Conservation (phyloP, 2,888 invertebrate genomes). For the Epistrophella euchroma region DNA sequence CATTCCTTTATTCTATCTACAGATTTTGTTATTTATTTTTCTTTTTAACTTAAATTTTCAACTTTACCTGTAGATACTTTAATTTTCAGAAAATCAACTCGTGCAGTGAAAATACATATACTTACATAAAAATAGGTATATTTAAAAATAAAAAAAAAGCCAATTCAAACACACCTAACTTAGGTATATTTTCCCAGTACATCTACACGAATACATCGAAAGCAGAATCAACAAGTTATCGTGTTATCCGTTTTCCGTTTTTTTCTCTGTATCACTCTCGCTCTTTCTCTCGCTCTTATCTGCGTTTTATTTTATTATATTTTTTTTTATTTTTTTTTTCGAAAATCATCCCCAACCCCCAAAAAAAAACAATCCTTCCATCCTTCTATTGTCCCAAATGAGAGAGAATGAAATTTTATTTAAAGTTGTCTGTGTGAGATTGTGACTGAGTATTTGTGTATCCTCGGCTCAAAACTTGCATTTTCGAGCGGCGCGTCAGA, state of each 20-base stretch:
- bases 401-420: conserved; percentile 46
- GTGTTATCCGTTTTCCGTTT: conserved; percentile 66
- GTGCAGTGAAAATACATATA: conserved; percentile 19
- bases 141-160: background rate
- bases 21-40: background rate
- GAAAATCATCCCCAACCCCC: conserved; percentile 30
- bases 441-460: conserved; percentile 57
- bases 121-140: background rate
- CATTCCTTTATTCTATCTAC: conserved; percentile 4
- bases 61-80: conserved; percentile 74
- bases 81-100: conserved; percentile 65
- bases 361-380: conserved; percentile 12
- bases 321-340: conserved; percentile 18
- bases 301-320: conserved; percentile 26
- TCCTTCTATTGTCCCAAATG: conserved; percentile 53
- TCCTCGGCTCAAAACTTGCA: conserved; percentile 59
- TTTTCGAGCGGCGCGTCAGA: conserved; percentile 71
- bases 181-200: conserved; percentile 22
- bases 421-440: conserved; percentile 38
- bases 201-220: conserved; percentile 19
- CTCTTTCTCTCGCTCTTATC: conserved; percentile 64
- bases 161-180: conserved; percentile 30
- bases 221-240: conserved; percentile 73
- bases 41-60: conserved; percentile 36
- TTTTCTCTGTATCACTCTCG: conserved; percentile 55